phyloP scores from a whole-genome alignment of 2,113 vertebrate species.

The Cisticola juncidis region DNA sequence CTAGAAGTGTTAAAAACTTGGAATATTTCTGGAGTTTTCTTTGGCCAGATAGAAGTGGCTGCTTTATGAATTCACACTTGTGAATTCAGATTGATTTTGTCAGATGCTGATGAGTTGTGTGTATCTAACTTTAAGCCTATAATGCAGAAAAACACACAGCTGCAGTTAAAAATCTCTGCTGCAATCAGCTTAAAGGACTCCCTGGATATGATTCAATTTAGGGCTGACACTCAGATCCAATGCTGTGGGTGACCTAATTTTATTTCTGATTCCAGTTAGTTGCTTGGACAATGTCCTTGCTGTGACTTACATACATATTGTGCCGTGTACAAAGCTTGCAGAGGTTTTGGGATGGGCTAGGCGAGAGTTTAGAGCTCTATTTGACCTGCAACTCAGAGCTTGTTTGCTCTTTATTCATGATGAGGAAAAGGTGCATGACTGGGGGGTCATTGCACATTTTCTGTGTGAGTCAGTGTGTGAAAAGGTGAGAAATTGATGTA shows the following conservation, averaged over 20 bases:
- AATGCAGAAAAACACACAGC: neutral
- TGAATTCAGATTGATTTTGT: neutral
- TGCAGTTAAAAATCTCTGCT: constrained; percentile 2
- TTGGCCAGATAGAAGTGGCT: neutral
- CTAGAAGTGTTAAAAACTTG: neutral
- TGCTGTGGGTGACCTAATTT: constrained; percentile 8
- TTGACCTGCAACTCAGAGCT: neutral
- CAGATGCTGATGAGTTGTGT: neutral
- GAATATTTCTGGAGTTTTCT: neutral
- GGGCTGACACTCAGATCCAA: neutral
- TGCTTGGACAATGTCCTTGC: neutral
- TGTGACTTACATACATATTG: neutral
- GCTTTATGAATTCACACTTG: neutral
- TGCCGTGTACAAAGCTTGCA: neutral
- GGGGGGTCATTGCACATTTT: neutral
- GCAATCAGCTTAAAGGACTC: constrained; percentile 36
- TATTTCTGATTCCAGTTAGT: neutral
- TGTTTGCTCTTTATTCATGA: neutral
- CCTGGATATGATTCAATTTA: neutral
- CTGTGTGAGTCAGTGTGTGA: neutral
- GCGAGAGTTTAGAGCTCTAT: neutral
- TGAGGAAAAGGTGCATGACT: neutral
- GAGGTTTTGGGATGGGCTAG: neutral
- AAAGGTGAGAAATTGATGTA: neutral
- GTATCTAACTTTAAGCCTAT: neutral